Evolutionary conservation across 2,797 vertebrate genomes (phyloP), one percentile per base, ranked within the genome.

Genomic region (Sebastiscus albofasciatus): DNA sequence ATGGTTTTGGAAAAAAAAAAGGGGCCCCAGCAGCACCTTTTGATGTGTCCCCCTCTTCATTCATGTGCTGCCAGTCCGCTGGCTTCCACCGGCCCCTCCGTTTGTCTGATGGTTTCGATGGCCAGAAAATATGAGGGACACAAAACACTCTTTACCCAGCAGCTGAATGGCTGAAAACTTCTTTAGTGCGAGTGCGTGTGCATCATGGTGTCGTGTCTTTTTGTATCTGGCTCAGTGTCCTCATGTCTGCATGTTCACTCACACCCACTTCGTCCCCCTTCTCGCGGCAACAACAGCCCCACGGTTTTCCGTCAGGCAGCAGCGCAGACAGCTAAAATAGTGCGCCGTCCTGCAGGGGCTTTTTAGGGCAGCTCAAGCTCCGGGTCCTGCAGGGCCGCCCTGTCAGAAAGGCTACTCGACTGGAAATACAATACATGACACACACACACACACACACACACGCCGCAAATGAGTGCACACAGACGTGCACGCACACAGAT

Each of bases 361-460:
- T 90, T 91, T 92, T 72, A 81, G 82, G 82, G 82, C 86, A 85
- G 82, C 86, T 77, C 60, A 83, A 80, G 72, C 81, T 85, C 33
- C 6, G 49, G 90, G 87, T 92, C 90, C 84, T 89, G 81, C 82
- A 86, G 90, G 87, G 85, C 84, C 73, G 34, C 89, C 87, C 86
- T 88, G 91, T 89, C 90, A 92, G 82, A 78, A 75, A 89, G 88
- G 88, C 82, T 92, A 79, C 83, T 92, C 81, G 11, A 89, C 78
- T 93, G 91, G 89, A 92, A 92, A 90, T 87, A 86, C 85, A 89
- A 85, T 87, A 66, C 86, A 80, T 77, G 90, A 85, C 85, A 81
- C 84, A 75, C 83, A 67, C 3, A 13, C 5, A 13, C 46, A 72
- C 72, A 34, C 34, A 36, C 34, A 36, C 34, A 39, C 36, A 14